Conservation (phyloP, 2,797 vertebrate species). For the Schizopygopsis malacanthus region DNA sequence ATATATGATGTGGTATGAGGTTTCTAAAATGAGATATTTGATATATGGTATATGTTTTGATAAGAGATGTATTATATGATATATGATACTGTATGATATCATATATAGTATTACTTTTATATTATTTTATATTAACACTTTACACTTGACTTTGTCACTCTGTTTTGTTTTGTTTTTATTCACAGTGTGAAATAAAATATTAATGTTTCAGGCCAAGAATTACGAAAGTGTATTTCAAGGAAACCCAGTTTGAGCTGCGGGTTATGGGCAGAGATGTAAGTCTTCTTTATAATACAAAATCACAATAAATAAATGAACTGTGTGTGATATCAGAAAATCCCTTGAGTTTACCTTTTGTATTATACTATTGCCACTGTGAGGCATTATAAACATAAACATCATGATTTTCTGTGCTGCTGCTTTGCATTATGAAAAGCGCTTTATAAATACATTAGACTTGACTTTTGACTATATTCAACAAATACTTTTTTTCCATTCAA, state of each 20-base stretch:
- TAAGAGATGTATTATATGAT: too few relatives aligned
- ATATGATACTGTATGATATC: background rate
- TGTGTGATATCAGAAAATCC: background rate
- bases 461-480: too few relatives aligned
- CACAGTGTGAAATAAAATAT: background rate
- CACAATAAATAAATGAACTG: background rate
- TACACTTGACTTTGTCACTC: background rate
- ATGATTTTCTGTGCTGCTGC: background rate
- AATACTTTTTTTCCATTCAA: background rate
- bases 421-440: background rate
- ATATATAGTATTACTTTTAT: background rate
- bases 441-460: background rate
- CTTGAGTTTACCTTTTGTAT: background rate
- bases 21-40: too few relatives aligned
- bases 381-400: background rate
- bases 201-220: slow-evolving; percentile 84
- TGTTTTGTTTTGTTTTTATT: background rate
- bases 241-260: slow-evolving; percentile 88
- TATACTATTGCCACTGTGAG: background rate
- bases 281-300: slow-evolving; percentile 45
- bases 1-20: too few relatives aligned
- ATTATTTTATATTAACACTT: background rate
- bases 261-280: slow-evolving; percentile 91
- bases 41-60: too few relatives aligned
- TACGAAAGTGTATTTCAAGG: slow-evolving; percentile 90